Evolutionary conservation across 2,888 invertebrate species (phyloP).

Genomic region (Cheilosia vulpina): DNA sequence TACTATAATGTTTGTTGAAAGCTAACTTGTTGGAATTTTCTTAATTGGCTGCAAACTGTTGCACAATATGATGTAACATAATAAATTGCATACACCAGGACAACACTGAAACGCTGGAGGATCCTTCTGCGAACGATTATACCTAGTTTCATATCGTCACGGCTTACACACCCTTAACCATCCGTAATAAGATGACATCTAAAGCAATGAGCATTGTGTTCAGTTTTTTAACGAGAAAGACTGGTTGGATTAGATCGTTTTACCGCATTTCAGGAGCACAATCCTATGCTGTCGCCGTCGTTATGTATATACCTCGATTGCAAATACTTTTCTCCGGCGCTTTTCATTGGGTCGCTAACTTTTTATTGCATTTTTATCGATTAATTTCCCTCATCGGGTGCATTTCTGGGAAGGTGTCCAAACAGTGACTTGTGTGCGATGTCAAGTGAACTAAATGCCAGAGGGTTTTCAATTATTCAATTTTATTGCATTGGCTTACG

Average conservation of each 20-base stretch:
- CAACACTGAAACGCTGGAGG: no score
- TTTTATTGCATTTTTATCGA: background rate
- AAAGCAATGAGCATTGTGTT: background rate
- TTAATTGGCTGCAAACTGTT: no score
- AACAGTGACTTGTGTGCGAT: background rate
- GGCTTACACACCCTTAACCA: background rate
- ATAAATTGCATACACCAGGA: no score
- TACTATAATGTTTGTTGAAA: no score
- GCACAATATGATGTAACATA: no score
- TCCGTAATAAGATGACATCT: background rate
- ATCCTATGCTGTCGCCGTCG: background rate
- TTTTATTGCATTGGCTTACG: background rate
- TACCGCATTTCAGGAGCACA: conserved; percentile 16
- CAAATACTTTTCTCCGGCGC: background rate
- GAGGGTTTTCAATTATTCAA: conserved; percentile 10
- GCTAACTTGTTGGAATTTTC: no score
- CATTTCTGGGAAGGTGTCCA: background rate
- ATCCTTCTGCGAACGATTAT: background rate
- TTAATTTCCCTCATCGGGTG: background rate
- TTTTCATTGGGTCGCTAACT: background rate
- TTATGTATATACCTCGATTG: background rate
- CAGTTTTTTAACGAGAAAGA: background rate
- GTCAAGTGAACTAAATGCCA: background rate
- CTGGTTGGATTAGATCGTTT: background rate
- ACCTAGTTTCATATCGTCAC: background rate